A percentile compares a stretch with the other conserved stretches of the same genome.
Evolutionary conservation across 2,113 vertebrate genomes (phyloP).

Genomic region (Thinocorus orbignyianus): DNA sequence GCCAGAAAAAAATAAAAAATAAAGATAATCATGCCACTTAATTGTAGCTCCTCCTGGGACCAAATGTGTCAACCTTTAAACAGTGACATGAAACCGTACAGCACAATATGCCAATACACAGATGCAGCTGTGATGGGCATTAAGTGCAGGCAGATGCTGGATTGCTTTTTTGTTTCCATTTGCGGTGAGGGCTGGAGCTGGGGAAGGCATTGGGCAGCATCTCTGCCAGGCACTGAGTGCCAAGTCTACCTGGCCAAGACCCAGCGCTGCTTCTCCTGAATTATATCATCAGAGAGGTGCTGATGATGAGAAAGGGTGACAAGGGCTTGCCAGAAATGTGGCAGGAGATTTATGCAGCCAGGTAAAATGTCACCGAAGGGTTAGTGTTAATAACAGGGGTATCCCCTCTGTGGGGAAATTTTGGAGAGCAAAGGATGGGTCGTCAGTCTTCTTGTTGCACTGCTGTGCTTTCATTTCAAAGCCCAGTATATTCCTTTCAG

Average conservation of each 20-base stretch:
- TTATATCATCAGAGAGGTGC: neutral
- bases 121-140: neutral
- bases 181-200: neutral
- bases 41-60: neutral
- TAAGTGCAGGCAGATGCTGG: neutral
- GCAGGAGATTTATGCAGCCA: neutral
- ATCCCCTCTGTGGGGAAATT: neutral
- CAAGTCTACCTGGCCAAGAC: constrained; percentile 47
- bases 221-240: constrained; percentile 14
- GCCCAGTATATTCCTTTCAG: neutral
- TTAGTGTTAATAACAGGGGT: neutral
- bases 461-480: neutral
- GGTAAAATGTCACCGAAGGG: constrained; percentile 15
- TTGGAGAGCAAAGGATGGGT: neutral
- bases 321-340: constrained; percentile 18
- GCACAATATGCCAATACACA: neutral
- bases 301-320: constrained; percentile 5
- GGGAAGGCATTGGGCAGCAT: neutral
- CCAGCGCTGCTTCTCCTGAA: constrained; percentile 30
- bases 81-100: neutral
- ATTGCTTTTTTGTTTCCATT: neutral
- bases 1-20: neutral
- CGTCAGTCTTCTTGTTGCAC: neutral
- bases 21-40: neutral
- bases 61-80: neutral